Conservation (phyloP, 2,113 vertebrate species). For the Halcyon malimbica region DNA sequence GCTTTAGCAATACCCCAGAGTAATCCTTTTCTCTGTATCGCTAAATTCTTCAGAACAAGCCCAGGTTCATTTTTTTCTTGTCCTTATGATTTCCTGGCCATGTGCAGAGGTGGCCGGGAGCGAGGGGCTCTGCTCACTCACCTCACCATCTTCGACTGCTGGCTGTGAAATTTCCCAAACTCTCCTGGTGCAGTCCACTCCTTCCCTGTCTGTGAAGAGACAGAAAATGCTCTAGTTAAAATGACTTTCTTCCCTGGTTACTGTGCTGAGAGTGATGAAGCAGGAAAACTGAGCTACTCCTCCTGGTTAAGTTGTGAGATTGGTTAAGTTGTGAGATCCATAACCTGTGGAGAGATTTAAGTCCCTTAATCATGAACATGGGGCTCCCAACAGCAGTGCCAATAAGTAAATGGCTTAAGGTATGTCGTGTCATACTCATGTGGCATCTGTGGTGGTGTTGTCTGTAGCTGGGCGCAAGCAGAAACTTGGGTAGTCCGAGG, state of each 20-base stretch:
- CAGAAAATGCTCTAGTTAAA: neutral
- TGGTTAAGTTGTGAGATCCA: neutral
- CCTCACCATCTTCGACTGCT: constrained; percentile 85
- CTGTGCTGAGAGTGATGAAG: neutral
- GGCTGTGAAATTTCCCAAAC: constrained; percentile 90
- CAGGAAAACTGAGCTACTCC: neutral
- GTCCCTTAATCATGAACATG: neutral
- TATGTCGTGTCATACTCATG: neutral
- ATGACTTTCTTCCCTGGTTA: neutral
- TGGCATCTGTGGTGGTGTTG: neutral
- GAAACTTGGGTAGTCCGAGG: neutral
- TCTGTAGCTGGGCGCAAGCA: neutral
- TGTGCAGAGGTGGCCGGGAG: neutral
- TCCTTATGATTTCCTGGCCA: neutral
- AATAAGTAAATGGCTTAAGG: neutral
- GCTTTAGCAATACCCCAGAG: neutral
- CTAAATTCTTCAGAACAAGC: neutral
- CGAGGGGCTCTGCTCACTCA: constrained; percentile 66
- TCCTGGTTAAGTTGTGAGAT: neutral
- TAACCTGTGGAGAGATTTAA: neutral
- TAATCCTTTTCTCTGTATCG: neutral
- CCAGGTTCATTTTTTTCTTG: neutral
- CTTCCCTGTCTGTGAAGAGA: constrained; percentile 80
- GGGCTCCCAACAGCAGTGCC: neutral
- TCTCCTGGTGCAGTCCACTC: constrained; percentile 95